Evolutionary conservation across 1,140 invertebrate genomes (phyloP), one percentile per base, ranked within the genome.

Genomic region (Cherax quadricarinatus): DNA sequence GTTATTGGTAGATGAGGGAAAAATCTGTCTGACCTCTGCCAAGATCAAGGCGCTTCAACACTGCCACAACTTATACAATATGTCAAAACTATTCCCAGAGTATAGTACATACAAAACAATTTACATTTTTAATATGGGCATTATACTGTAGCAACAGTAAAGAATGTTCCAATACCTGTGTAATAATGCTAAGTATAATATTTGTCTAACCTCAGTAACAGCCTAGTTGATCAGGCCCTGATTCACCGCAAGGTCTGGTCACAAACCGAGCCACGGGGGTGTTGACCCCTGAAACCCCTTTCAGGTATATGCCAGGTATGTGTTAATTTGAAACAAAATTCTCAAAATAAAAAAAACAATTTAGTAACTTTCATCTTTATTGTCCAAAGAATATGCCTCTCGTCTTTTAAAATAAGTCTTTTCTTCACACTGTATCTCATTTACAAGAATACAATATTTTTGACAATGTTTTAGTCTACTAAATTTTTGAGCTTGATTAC

Each of bases 31-130:
- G 70, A 75, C 24, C 70, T 75, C 24, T 75, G 24, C 70, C 70
- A 75, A 30, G 70, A 75, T 75, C n/a, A 30, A 75, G 70, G 70
- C 70, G 70, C 70, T 75, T 75, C 7, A 75, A 75, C 70, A 75
- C n/a, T 75, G n/a, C 70, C 24, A 75, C 70, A 75, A 75, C 24
- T 75, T 30, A 70, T 21, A 70, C 18, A 41, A 2, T 41, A 75
- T 30, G 66, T n/a, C 66, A 70, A 70, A 70, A 75, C 30, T 75
- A 75, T 24, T 75, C 70, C 70, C 70, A 75, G 70, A 75, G n/a
- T 30, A 75, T 30, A 75, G 70, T 75, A 75, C 30, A 75, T 41
- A 75, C 30, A 75, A 75, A 30, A 75, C 21, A 75, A 75, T 75
- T 75, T 30, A 30, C 70, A 75, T 5, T 75, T 24, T n/a, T 5